Conservation (phyloP, 2,888 invertebrate species). For the Tridacna crocea region DNA sequence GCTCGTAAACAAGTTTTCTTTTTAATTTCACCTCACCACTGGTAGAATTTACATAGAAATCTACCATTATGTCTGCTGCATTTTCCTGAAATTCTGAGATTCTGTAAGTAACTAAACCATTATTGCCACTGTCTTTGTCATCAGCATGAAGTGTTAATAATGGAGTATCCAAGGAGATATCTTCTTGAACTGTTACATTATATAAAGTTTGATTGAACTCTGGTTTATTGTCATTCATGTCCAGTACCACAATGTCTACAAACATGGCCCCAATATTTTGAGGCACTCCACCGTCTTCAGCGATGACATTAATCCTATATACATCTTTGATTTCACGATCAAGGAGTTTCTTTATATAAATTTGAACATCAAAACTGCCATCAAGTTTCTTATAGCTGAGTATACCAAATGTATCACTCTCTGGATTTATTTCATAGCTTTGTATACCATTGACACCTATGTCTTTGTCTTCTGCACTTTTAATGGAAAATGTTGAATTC, state of each 20-base stretch:
- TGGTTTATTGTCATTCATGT: conserved; percentile 63
- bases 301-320: conserved; percentile 54
- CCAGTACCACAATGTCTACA: conserved; percentile 54
- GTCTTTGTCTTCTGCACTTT: conserved; percentile 55
- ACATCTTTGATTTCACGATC: conserved; percentile 58
- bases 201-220: conserved; percentile 42
- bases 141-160: conserved; percentile 88
- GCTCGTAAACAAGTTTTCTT: conserved; percentile 37
- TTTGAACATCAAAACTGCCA: conserved; percentile 47
- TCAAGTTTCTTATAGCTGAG: conserved; percentile 28
- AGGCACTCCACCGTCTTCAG: conserved; percentile 61
- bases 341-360: conserved; percentile 51
- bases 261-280: conserved; percentile 39
- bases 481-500: conserved; percentile 34
- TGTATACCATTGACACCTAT: conserved; percentile 54
- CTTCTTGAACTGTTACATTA: conserved; percentile 56
- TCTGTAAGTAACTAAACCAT: conserved; percentile 84
- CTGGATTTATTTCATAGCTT: conserved; percentile 49
- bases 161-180: conserved; percentile 31
- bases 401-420: conserved; percentile 50
- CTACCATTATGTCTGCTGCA: conserved; percentile 34
- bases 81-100: conserved; percentile 45
- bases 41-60: conserved; percentile 40
- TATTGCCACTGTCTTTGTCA: conserved; percentile 93
- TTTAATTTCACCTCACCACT: conserved; percentile 50